Percentiles rank a stretch among this genome's conserved stretches.
Evolutionary conservation across 2,888 invertebrate genomes (phyloP).

Genomic region (Pocota personata): DNA sequence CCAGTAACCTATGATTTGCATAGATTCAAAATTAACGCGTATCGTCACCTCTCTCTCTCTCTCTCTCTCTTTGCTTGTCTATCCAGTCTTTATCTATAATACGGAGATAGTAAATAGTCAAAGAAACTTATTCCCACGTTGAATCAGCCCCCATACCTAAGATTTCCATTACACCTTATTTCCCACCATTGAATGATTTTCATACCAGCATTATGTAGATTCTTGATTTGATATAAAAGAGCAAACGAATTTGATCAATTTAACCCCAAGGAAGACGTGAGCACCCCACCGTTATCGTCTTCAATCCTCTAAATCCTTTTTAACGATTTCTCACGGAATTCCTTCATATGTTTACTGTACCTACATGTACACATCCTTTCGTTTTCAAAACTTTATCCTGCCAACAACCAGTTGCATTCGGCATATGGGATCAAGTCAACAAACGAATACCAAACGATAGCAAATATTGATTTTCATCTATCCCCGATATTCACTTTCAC

Average conservation of each 20-base stretch:
- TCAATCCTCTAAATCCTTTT: conserved; percentile 9
- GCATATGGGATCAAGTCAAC: conserved; percentile 9
- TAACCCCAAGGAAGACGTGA: conserved; percentile 15
- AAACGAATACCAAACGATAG: conserved; percentile 1
- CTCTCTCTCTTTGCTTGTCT: too few species aligned
- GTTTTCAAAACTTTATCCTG: conserved; percentile 13
- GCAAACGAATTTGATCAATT: conserved; percentile 42
- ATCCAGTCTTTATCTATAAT: too few species aligned
- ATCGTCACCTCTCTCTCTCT: too few species aligned
- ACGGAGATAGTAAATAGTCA: too few species aligned
- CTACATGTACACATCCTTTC: conserved; percentile 16
- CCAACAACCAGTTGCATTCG: conserved; percentile 47
- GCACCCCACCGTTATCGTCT: background rate
- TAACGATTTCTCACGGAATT: conserved; percentile 12
- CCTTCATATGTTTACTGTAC: background rate
- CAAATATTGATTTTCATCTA: conserved; percentile 60
- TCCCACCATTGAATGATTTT: conserved; percentile 4
- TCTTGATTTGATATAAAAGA: conserved; percentile 29
- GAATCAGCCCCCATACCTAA: background rate
- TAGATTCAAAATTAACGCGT: too few species aligned
- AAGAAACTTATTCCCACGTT: background rate
- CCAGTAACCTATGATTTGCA: too few species aligned
- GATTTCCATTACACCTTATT: background rate
- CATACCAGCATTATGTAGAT: conserved; percentile 60
- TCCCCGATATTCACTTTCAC: conserved; percentile 57